These are phyloP conservation scores for Cryptus armator DNA, from an alignment of 2,888 invertebrate species.

Conservation along the genomic window DNA sequence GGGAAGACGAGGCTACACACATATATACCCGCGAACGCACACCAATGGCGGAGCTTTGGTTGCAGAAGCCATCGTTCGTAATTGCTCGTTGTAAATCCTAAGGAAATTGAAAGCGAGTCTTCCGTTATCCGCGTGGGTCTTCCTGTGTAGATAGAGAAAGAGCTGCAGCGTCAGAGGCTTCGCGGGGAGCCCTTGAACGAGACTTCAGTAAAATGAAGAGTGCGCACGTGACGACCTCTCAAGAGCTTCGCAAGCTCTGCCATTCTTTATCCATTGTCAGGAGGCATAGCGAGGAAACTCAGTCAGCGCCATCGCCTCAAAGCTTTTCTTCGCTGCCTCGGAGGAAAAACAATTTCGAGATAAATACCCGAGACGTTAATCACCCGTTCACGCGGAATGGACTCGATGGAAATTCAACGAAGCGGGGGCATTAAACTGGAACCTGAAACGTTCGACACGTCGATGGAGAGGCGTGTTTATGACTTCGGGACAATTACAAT, in stretches of 20 bases:
- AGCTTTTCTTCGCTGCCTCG: slow-evolving; percentile 48
- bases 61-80: slow-evolving; percentile 45
- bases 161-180: slow-evolving; percentile 14
- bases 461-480: slow-evolving; percentile 47
- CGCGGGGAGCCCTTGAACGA: background rate
- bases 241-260: slow-evolving; percentile 45
- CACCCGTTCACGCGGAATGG: background rate
- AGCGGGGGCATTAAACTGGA: slow-evolving; percentile 47
- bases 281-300: slow-evolving; percentile 11
- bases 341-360: slow-evolving; percentile 25
- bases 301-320: slow-evolving; percentile 23
- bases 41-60: slow-evolving; percentile 4
- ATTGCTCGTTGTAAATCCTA: slow-evolving; percentile 53
- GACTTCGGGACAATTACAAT: slow-evolving; percentile 54
- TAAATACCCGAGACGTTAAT: background rate
- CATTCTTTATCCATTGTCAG: slow-evolving; percentile 44
- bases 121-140: slow-evolving; percentile 17
- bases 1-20: background rate
- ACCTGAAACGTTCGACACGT: slow-evolving; percentile 24
- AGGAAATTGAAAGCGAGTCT: slow-evolving; percentile 55
- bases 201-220: slow-evolving; percentile 41
- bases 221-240: slow-evolving; percentile 52
- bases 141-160: background rate
- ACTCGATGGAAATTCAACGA: slow-evolving; percentile 29
- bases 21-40: slow-evolving; percentile 42